phyloP scores from a whole-genome alignment of 2,113 vertebrate species.

The Poeciliopsis turrubarensis region DNA sequence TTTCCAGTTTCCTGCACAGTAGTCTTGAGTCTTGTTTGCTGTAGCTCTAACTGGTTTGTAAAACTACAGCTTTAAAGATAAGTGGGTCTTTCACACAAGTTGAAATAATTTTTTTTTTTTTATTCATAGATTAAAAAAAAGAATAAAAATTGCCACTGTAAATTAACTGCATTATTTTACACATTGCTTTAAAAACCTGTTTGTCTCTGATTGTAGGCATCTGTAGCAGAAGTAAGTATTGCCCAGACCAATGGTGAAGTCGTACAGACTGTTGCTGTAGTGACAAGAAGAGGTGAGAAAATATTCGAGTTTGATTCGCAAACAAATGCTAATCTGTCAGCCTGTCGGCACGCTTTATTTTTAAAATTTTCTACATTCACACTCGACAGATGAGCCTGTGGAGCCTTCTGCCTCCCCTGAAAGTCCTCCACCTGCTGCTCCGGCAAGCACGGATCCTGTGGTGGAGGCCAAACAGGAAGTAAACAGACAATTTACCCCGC shows the following conservation, averaged over 20 bases:
- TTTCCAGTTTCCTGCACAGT: no score
- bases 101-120: no score
- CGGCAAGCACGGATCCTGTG: conserved; percentile 66
- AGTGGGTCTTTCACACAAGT: no score
- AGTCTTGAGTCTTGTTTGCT: no score
- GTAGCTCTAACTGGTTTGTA: no score
- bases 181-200: background rate
- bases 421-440: conserved; percentile 56
- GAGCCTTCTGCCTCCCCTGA: conserved; percentile 79
- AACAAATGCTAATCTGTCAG: background rate
- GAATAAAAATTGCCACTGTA: no score
- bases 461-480: conserved; percentile 50
- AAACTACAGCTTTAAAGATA: no score
- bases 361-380: background rate
- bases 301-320: background rate
- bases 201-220: conserved; percentile 55
- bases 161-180: background rate
- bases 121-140: no score
- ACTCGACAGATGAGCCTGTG: conserved; percentile 83
- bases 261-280: conserved; percentile 78
- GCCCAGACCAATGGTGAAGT: conserved; percentile 93
- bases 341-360: background rate
- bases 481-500: conserved; percentile 35
- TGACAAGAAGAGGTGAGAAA: conserved; percentile 82
- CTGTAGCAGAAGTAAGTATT: conserved; percentile 54